phyloP scores from a whole-genome alignment of 2,113 vertebrate genomes.

The Cephalopholis sonnerati region DNA sequence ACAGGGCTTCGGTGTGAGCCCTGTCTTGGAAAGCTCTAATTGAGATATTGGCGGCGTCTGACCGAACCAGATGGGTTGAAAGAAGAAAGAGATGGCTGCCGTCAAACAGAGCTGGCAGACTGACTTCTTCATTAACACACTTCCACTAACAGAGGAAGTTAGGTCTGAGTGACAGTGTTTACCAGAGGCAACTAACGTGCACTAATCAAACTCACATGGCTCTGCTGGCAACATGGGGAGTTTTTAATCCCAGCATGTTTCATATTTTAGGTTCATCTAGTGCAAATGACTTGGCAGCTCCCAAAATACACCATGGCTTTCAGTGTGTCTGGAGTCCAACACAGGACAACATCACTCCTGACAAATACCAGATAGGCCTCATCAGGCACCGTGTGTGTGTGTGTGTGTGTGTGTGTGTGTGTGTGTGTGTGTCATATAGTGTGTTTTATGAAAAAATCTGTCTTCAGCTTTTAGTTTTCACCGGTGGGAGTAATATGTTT shows the following conservation, averaged over 20 bases:
- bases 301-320: not conserved
- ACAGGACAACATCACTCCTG: conserved; percentile 6
- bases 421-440: not conserved
- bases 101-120: conserved; percentile 20
- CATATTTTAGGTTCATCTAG: conserved; percentile 9
- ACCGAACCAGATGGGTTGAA: conserved; percentile 60
- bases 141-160: conserved; percentile 30
- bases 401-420: conserved; percentile 11
- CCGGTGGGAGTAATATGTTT: conserved; percentile 40
- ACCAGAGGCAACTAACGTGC: conserved; percentile 14
- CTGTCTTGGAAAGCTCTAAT: conserved; percentile 57
- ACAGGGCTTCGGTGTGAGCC: conserved; percentile 44
- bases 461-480: conserved; percentile 25
- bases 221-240: not conserved
- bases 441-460: conserved; percentile 8
- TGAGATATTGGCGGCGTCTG: conserved; percentile 57
- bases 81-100: conserved; percentile 33
- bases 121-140: conserved; percentile 56
- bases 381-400: not conserved
- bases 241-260: conserved; percentile 19
- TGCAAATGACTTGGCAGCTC: conserved; percentile 36
- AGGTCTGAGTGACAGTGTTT: conserved; percentile 29
- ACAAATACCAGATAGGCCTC: conserved; percentile 24
- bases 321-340: conserved; percentile 5
- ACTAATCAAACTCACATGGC: conserved; percentile 12